A percentile compares a stretch with the other conserved stretches of the same genome.
Conservation (phyloP, 2,113 vertebrate genomes). For the Cygnus atratus region DNA sequence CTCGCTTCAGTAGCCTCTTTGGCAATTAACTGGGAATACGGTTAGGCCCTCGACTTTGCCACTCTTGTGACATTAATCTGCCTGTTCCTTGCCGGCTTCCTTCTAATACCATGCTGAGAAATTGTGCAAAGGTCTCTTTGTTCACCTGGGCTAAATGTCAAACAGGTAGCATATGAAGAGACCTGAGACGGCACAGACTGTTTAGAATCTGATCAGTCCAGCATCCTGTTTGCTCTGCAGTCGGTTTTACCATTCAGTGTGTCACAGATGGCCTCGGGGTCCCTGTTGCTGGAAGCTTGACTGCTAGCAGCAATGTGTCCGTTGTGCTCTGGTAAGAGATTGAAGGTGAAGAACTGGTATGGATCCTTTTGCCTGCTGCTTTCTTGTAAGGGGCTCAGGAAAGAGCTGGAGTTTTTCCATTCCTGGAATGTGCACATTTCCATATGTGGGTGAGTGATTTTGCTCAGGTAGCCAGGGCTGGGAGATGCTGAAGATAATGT, state of each 20-base stretch:
- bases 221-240: conserved; percentile 6
- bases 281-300: not conserved
- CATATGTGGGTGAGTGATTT: conserved; percentile 73
- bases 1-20: not conserved
- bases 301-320: conserved; percentile 19
- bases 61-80: not conserved
- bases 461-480: conserved; percentile 82
- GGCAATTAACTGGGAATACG: not conserved
- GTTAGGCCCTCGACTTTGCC: not conserved
- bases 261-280: not conserved
- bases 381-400: conserved; percentile 69
- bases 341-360: conserved; percentile 71
- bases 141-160: accelerated
- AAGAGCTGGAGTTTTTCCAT: conserved; percentile 77
- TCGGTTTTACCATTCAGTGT: conserved; percentile 7
- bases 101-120: not conserved
- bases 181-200: not conserved
- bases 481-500: conserved; percentile 83
- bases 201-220: not conserved
- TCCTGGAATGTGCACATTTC: conserved; percentile 81
- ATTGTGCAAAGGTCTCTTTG: accelerated
- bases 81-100: not conserved
- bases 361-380: not conserved
- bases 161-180: not conserved
- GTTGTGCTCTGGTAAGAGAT: conserved; percentile 47